Evolutionary conservation across 2,797 vertebrate genomes (phyloP).

Genomic region (Lerista edwardsae): DNA sequence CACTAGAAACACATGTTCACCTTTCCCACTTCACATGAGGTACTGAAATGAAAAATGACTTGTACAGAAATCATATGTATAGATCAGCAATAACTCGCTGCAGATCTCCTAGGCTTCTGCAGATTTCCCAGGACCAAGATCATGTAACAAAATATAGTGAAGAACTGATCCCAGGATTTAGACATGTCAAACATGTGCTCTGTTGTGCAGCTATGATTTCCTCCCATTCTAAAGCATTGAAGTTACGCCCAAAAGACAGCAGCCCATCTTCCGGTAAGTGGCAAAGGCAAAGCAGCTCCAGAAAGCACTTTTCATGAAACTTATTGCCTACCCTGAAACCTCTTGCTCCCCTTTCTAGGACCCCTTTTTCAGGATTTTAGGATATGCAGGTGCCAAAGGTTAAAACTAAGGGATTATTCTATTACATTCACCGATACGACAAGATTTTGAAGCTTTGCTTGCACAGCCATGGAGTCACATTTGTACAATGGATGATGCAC

Average conservation of each 20-base stretch:
- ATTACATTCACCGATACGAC: too few relatives aligned
- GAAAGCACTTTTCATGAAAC: background rate
- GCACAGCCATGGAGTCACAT: too few relatives aligned
- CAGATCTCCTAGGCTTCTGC: background rate
- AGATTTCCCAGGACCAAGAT: background rate
- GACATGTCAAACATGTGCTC: background rate
- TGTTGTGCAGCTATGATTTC: background rate
- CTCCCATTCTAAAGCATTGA: background rate
- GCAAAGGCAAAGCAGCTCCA: background rate
- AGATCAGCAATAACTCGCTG: too few relatives aligned
- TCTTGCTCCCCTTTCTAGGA: background rate
- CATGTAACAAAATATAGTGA: background rate
- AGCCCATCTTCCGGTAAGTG: background rate
- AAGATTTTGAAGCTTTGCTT: too few relatives aligned
- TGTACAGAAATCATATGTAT: background rate
- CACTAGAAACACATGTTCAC: background rate
- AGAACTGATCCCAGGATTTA: background rate
- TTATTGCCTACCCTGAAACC: background rate
- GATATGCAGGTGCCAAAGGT: too few relatives aligned
- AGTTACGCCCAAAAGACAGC: background rate
- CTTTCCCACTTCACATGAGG: background rate
- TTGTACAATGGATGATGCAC: too few relatives aligned
- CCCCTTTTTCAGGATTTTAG: too few relatives aligned
- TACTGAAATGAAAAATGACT: background rate
- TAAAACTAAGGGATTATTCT: too few relatives aligned